Conservation (phyloP, 2,888 invertebrate species). For the Acronicta alni region DNA sequence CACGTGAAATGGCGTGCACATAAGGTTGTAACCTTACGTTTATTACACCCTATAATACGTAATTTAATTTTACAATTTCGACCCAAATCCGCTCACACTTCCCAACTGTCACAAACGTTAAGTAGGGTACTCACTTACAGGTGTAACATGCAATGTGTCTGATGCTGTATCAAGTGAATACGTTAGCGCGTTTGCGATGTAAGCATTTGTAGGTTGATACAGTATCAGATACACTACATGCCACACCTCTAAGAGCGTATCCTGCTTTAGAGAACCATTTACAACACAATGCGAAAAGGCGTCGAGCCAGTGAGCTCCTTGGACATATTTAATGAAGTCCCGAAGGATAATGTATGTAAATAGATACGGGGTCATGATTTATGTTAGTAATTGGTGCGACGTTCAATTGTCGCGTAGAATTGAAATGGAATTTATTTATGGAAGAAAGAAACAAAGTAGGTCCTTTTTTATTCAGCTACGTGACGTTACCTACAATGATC, state of each 20-base stretch:
- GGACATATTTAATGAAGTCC: slow-evolving; percentile 70
- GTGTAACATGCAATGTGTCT: too few relatives aligned
- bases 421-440: slow-evolving; percentile 58
- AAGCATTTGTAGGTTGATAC: too few relatives aligned
- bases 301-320: slow-evolving; percentile 43
- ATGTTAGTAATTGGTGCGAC: slow-evolving; percentile 61
- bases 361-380: slow-evolving; percentile 64
- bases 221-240: too few relatives aligned
- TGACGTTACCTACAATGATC: too few relatives aligned
- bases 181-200: too few relatives aligned
- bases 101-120: slow-evolving; percentile 48
- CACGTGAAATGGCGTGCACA: slow-evolving; percentile 28
- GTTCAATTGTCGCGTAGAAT: slow-evolving; percentile 50
- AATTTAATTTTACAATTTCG: slow-evolving; percentile 29
- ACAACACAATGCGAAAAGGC: slow-evolving; percentile 34
- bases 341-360: slow-evolving; percentile 72
- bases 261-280: too few relatives aligned
- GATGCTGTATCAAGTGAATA: too few relatives aligned
- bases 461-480: too few relatives aligned
- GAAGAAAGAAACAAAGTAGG: background rate
- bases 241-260: too few relatives aligned
- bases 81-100: slow-evolving; percentile 21
- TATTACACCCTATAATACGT: slow-evolving; percentile 19
- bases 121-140: too few relatives aligned
- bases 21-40: slow-evolving; percentile 23